Evolutionary conservation across 2,797 vertebrate genomes (phyloP), one percentile per base, ranked within the genome.

Genomic region (Parambassis ranga): DNA sequence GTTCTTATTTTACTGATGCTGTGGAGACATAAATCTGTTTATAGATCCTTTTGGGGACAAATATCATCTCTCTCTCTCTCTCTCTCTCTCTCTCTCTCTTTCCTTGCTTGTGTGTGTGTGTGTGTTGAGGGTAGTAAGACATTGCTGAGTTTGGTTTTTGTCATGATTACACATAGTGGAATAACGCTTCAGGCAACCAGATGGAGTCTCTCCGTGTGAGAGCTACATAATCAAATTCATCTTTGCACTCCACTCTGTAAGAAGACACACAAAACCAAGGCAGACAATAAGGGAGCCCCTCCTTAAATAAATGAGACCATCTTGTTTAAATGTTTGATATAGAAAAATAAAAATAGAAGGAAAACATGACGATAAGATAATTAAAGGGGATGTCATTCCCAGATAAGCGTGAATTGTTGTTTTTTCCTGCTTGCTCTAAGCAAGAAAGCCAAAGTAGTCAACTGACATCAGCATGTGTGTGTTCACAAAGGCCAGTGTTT

Each of bases 91-190:
- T 11, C 4, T 8, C 7, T n/a, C 22, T 24, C 6, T 24, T 14
- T 30, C 7, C 9, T 28, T 36, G 22, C 22, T 36, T 3, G 5
- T 35, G 32, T 24, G 37, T 52, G 24, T 20, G 44, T 52, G 31
- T 51, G 53, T 74, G 28, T 61, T 62, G 50, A 65, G 48, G 39
- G 68, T 37, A 58, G 69, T 63, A 75, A 86, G 65, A 56, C 32
- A 0, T 35, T 63, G 72, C 44, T 58, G 50, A 69, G 39, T 59
- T 77, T 75, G 82, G 72, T 84, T 81, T 81, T 73, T 72, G 68
- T 78, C 79, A 75, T 60, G 75, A 79, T 89, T 86, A 85, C 82
- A 84, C 78, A 81, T 71, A 69, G 75, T 86, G 87, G 82, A 89
- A 88, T 86, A 81, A 79, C 3, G 11, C 83, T 65, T 77, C 22